Conservation (phyloP, 2,113 vertebrate genomes). For the Saguinus midas region DNA sequence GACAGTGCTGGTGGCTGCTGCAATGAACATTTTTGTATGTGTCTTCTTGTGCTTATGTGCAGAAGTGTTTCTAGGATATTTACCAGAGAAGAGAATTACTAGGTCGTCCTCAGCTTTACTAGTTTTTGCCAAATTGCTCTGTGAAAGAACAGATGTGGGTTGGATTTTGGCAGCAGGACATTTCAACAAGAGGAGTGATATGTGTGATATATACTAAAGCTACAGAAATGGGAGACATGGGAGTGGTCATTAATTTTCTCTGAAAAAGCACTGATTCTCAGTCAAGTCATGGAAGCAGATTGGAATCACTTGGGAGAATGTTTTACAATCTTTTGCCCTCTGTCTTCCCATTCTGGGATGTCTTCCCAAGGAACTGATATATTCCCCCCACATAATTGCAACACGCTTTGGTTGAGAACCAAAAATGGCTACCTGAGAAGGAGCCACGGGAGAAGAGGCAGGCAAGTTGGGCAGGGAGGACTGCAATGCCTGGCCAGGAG, state of each 20-base stretch:
- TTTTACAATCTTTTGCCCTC: neutral
- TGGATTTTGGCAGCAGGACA: conserved; percentile 23
- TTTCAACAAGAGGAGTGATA: neutral
- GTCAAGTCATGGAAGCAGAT: neutral
- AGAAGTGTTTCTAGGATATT: neutral
- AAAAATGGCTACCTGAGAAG: neutral
- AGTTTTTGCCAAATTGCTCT: neutral
- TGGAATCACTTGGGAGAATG: neutral
- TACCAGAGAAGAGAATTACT: neutral
- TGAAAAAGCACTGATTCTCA: neutral
- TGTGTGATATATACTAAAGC: neutral
- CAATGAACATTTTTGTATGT: neutral
- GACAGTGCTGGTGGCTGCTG: neutral
- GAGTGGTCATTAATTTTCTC: neutral
- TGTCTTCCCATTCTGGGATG: neutral
- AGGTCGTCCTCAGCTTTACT: neutral
- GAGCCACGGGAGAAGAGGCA: neutral
- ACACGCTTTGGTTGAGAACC: neutral
- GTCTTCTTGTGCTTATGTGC: neutral
- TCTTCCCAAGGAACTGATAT: neutral
- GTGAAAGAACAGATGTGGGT: neutral
- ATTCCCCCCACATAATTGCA: neutral
- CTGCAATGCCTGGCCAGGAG: neutral
- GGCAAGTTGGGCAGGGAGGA: neutral
- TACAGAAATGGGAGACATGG: neutral